These are phyloP conservation scores for Blennius ocellaris DNA, from an alignment of 2,113 vertebrate species.

Conservation along the genomic window DNA sequence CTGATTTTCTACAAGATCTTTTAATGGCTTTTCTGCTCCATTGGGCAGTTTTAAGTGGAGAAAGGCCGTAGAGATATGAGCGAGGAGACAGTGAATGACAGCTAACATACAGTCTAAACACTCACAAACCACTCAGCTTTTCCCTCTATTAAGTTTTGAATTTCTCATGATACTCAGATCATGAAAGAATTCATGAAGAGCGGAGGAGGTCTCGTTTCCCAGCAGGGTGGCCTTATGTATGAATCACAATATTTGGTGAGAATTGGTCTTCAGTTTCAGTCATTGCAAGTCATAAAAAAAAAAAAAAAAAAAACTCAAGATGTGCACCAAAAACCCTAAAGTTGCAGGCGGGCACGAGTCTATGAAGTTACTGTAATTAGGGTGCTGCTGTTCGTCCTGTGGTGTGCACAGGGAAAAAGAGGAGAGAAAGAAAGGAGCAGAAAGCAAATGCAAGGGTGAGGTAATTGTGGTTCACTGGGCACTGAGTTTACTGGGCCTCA, in stretches of 20 bases:
- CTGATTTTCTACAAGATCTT: constrained; percentile 12
- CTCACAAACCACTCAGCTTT: neutral
- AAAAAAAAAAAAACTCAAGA: neutral
- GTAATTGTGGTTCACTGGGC: constrained; percentile 52
- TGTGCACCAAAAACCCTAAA: neutral
- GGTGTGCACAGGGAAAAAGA: neutral
- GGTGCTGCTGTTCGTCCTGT: neutral
- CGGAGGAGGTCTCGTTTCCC: neutral
- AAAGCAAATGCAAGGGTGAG: constrained; percentile 37
- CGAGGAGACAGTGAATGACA: neutral
- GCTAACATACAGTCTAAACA: neutral
- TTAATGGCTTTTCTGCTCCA: constrained; percentile 52
- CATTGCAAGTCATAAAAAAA: no score
- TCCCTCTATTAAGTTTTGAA: neutral
- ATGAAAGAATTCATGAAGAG: neutral
- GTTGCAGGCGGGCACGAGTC: neutral
- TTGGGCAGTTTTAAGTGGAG: constrained; percentile 37
- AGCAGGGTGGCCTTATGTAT: neutral
- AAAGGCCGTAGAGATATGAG: neutral
- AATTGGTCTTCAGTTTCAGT: neutral
- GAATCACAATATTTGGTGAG: neutral
- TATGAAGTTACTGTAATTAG: neutral
- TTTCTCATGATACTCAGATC: no score
- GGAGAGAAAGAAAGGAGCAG: constrained; percentile 10
- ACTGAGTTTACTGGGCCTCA: constrained; percentile 64